Evolutionary conservation across 2,888 invertebrate species (phyloP).

Genomic region (Caenorhabditis uteleia): DNA sequence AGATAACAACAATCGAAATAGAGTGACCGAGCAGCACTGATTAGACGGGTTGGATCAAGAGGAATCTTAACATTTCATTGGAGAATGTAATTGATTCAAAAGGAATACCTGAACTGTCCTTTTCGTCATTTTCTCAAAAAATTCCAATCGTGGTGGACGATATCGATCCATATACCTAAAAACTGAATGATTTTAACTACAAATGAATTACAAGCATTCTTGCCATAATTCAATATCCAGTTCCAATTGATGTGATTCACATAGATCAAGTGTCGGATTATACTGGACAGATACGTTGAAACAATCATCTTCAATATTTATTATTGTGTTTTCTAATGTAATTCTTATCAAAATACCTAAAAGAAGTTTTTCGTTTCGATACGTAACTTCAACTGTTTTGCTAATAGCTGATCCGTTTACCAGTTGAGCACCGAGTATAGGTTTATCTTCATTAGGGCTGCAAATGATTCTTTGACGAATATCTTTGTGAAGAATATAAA

Average conservation of each 20-base stretch:
- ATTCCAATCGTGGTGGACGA: constrained; percentile 29
- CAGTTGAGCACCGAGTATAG: no score
- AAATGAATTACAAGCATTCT: background rate
- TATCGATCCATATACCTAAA: constrained; percentile 44
- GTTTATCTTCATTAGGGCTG: no score
- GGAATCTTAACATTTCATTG: constrained; percentile 12
- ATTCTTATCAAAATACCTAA: constrained; percentile 15
- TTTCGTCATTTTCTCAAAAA: constrained; percentile 19
- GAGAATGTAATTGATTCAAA: background rate
- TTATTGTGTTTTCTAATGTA: background rate
- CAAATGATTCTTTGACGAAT: no score
- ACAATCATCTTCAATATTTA: constrained; percentile 26
- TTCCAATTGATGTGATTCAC: constrained; percentile 15
- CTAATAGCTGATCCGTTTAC: constrained; percentile 25
- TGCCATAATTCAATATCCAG: constrained; percentile 43
- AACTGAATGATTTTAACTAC: background rate
- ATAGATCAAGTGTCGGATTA: constrained; percentile 21
- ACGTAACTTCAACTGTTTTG: constrained; percentile 40
- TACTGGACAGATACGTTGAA: constrained; percentile 37
- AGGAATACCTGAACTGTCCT: constrained; percentile 14
- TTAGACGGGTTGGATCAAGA: constrained; percentile 27
- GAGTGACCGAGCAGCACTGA: constrained; percentile 42
- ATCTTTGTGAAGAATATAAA: no score
- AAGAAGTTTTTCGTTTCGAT: constrained; percentile 30
- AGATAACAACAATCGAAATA: constrained; percentile 52